Evolutionary conservation across 2,797 vertebrate genomes (phyloP), one percentile per base, ranked within the genome.

Genomic region (Schizothorax lantsangensis): DNA sequence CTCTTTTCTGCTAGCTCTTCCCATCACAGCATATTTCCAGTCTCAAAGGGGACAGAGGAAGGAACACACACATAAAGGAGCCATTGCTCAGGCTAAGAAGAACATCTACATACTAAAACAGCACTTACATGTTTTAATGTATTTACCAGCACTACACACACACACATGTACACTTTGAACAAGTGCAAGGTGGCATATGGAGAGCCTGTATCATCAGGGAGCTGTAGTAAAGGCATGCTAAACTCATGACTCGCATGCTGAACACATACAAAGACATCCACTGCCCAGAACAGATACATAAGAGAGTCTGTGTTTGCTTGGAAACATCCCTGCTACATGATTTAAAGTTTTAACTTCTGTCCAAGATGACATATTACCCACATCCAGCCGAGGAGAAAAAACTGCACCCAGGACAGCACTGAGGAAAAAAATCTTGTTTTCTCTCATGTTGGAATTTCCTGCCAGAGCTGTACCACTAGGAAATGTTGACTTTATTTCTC

Each of bases 81-180:
- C 45, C 64, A 64, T 85, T 47, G 30, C 64, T 78, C 79, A n/a
- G 8, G 21, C 57, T 30, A 54, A 45, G 43, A 72, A 23, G 11
- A 54, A 17, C 38, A 36, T 66, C 26, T 88, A 47, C 54, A 68
- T 33, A 40, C 72, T 81, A 64, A 77, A 66, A 64, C n/a, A 84
- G 68, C 33, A n/a, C 15, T 57, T 71, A 57, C 36, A 86, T 23
- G 30, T 81, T 72, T 66, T 30, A 69, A 85, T 85, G 79, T 7
- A 71, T 88, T 84, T 69, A 81, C 47, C 87, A 88, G 83, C 47
- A 72, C 6, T 11, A 19, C 33, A 73, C 71, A 43, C 69, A 52
- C 54, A 77, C 33, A 10, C 36, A 68, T 8, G n/a, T 23, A 30
- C 54, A 81, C 40, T 11, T 33, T 57, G 10, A 30, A 83, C 30